Evolutionary conservation across 1,140 invertebrate genomes (phyloP).

Genomic region (Ptiloglossa arizonensis): DNA sequence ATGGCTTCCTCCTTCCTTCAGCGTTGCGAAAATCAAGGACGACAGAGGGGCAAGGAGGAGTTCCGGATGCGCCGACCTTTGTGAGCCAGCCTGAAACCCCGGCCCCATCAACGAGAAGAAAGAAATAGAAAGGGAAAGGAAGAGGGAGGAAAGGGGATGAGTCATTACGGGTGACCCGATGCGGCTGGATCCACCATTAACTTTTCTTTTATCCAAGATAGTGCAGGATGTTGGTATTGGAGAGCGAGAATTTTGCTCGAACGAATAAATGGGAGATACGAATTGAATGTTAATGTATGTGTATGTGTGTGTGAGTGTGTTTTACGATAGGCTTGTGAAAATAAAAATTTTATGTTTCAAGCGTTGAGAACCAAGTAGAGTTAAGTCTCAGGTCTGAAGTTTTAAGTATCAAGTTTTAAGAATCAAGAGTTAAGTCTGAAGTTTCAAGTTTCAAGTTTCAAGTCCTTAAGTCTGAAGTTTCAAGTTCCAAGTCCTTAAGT

Average conservation of each 20-base stretch:
- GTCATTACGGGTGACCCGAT: slow-evolving; percentile 47
- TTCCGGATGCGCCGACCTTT: slow-evolving; percentile 54
- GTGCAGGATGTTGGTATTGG: background rate
- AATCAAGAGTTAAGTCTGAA: too few species aligned
- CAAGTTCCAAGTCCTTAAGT: too few species aligned
- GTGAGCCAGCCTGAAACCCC: slow-evolving; percentile 32
- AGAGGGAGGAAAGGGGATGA: slow-evolving; percentile 1
- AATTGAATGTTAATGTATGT: too few species aligned
- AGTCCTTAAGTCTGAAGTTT: too few species aligned
- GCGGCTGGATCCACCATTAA: slow-evolving; percentile 29
- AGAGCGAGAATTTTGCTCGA: background rate
- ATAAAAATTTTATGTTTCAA: too few species aligned
- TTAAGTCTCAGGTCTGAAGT: too few species aligned
- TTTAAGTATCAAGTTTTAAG: too few species aligned
- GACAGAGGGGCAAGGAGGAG: slow-evolving; percentile 10
- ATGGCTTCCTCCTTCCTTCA: slow-evolving; percentile 51
- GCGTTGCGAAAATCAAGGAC: slow-evolving; percentile 59
- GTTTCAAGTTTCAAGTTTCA: too few species aligned
- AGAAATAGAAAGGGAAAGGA: slow-evolving; percentile 18
- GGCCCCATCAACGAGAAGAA: slow-evolving; percentile 31
- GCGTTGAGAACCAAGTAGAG: too few species aligned
- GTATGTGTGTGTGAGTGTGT: too few species aligned
- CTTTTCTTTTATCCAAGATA: background rate
- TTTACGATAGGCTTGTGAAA: too few species aligned
- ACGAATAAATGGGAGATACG: background rate